Evolutionary conservation across 2,888 invertebrate genomes (phyloP).

Genomic region (Vanessa cardui): DNA sequence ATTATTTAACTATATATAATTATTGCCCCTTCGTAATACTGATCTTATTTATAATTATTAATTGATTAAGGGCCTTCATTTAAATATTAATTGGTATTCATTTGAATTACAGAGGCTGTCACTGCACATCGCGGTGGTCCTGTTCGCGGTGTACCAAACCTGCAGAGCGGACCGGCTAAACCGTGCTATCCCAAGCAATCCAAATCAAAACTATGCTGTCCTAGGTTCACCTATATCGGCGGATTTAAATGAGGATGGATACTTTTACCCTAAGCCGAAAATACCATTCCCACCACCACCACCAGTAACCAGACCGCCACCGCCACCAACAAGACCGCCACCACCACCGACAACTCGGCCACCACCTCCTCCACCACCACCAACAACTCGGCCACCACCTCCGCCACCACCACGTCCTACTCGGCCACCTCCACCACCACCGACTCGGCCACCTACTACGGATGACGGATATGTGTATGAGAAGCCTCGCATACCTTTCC

Average conservation of each 20-base stretch:
- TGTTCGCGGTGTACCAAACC: constrained; percentile 69
- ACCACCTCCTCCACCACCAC: constrained; percentile 14
- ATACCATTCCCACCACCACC: constrained; percentile 68
- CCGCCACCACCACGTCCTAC: constrained; percentile 40
- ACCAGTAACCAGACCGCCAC: constrained; percentile 36
- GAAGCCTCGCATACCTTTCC: constrained; percentile 45
- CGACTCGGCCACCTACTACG: constrained; percentile 37
- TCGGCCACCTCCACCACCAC: constrained; percentile 38
- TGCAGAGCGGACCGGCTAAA: constrained; percentile 62
- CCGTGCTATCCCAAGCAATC: constrained; percentile 64
- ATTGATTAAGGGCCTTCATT: background rate
- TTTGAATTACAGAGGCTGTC: constrained; percentile 72
- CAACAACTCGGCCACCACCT: background rate
- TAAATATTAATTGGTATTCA: constrained; percentile 13
- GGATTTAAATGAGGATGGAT: constrained; percentile 72
- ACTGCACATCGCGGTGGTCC: constrained; percentile 73
- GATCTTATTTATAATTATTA: background rate
- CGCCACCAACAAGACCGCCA: constrained; percentile 17
- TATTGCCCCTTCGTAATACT: no score
- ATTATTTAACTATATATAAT: no score
- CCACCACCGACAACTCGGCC: constrained; percentile 8
- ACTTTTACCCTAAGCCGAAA: constrained; percentile 75
- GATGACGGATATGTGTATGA: constrained; percentile 52
- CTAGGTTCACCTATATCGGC: constrained; percentile 67
- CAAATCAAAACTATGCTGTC: constrained; percentile 71